These are phyloP conservation scores for Trichopoda pennipes DNA, from an alignment of 2,888 invertebrate species.

Conservation along the genomic window DNA sequence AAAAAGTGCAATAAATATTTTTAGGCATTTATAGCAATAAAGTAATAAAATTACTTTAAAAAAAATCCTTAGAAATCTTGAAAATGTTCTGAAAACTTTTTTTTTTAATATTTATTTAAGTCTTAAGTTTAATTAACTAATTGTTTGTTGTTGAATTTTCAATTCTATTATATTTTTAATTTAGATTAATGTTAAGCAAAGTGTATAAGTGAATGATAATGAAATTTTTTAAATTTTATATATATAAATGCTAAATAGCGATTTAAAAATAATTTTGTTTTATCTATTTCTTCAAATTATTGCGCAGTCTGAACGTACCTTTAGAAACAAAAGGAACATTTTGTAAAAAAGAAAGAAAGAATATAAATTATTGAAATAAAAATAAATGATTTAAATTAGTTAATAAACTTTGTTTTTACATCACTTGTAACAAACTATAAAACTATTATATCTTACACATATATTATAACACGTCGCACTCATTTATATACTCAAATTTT, in stretches of 20 bases:
- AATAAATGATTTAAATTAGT: not conserved
- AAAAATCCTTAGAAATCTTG: not conserved
- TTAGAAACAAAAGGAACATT: not conserved
- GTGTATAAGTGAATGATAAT: not conserved
- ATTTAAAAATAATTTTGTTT: too few relatives aligned
- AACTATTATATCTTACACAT: not conserved
- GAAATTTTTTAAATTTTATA: too few relatives aligned
- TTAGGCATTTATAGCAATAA: conserved; percentile 23
- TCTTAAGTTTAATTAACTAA: conserved; percentile 14
- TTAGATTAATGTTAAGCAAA: conserved; percentile 38
- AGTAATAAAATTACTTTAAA: too few relatives aligned
- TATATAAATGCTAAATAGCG: too few relatives aligned
- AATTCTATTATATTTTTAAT: conserved; percentile 9
- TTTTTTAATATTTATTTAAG: conserved; percentile 4
- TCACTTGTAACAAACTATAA: not conserved
- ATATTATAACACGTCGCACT: not conserved
- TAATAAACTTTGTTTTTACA: too few relatives aligned
- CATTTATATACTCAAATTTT: not conserved
- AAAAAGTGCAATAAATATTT: conserved; percentile 66
- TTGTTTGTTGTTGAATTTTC: conserved; percentile 39
- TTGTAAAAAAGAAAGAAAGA: not conserved
- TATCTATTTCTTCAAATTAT: not conserved
- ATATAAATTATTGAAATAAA: conserved; percentile 2
- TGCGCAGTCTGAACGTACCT: not conserved
- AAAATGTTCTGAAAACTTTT: conserved; percentile 6